These are phyloP conservation scores for Calypte anna DNA, from an alignment of 2,113 vertebrate genomes.

Conservation along the genomic window DNA sequence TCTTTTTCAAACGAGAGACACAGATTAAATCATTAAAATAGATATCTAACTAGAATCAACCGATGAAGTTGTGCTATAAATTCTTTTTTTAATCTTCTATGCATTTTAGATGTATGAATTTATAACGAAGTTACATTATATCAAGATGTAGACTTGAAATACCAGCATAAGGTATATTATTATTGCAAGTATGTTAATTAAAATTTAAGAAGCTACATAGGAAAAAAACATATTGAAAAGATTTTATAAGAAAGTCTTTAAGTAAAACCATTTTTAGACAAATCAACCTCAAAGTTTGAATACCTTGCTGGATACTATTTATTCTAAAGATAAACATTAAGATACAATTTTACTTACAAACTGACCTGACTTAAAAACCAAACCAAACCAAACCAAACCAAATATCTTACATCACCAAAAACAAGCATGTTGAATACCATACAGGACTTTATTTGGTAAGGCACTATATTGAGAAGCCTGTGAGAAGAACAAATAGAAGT, in stretches of 20 bases:
- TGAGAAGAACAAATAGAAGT: not conserved
- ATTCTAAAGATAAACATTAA: not conserved
- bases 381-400: not conserved
- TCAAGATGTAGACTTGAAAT: not conserved
- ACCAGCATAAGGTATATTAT: not conserved
- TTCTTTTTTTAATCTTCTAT: not conserved
- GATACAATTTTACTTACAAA: not conserved
- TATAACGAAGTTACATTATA: not conserved
- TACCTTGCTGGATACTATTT: not conserved
- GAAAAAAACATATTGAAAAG: not conserved
- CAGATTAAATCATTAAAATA: not conserved
- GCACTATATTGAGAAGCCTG: not conserved
- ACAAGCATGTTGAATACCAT: not conserved
- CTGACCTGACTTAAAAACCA: not conserved
- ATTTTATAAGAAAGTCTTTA: not conserved
- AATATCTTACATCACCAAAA: not conserved
- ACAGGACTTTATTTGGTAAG: not conserved
- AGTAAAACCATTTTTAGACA: not conserved
- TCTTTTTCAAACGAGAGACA: not conserved
- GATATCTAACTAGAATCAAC: not conserved
- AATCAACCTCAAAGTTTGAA: not conserved
- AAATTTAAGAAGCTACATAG: not conserved
- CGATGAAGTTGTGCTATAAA: not conserved
- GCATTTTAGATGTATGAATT: not conserved
- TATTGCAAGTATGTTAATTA: not conserved